A percentile compares a stretch with the other conserved stretches of the same genome.
These are phyloP conservation scores for Gopherus flavomarginatus DNA, from an alignment of 2,113 vertebrate genomes.

Conservation along the genomic window DNA sequence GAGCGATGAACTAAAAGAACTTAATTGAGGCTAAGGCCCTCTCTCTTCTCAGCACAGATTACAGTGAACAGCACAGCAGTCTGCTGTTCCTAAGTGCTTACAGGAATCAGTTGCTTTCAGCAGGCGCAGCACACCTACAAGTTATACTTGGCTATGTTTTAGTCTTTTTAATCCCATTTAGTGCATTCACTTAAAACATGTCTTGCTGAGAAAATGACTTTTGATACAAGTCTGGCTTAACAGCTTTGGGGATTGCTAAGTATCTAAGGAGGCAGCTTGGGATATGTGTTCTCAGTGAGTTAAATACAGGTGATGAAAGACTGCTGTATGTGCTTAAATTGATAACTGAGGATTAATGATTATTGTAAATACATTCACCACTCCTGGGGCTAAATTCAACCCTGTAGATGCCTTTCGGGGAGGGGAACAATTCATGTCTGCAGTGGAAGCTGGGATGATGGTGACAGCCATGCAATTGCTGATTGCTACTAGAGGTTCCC, in stretches of 20 bases:
- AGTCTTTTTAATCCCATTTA: slow-evolving; percentile 12
- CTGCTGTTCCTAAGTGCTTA: background rate
- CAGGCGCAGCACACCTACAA: background rate
- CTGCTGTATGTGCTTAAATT: background rate
- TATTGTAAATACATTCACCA: background rate
- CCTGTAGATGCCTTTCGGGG: background rate
- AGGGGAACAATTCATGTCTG: background rate
- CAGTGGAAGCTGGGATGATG: background rate
- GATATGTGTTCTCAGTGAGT: background rate
- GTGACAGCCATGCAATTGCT: background rate
- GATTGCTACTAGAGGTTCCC: background rate
- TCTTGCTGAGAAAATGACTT: slow-evolving; percentile 27
- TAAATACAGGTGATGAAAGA: background rate
- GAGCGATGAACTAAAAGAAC: background rate
- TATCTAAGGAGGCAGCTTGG: background rate
- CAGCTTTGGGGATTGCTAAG: background rate
- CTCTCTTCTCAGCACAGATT: background rate
- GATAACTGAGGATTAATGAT: background rate
- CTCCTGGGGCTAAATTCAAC: background rate
- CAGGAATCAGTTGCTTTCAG: background rate
- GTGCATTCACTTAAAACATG: background rate
- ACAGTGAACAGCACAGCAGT: background rate
- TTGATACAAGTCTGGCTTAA: slow-evolving; percentile 7
- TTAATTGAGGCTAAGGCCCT: background rate
- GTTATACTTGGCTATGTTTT: slow-evolving; percentile 5